These are phyloP conservation scores for Drosophila yakuba DNA, from an alignment of 1,140 invertebrate genomes.

Conservation along the genomic window DNA sequence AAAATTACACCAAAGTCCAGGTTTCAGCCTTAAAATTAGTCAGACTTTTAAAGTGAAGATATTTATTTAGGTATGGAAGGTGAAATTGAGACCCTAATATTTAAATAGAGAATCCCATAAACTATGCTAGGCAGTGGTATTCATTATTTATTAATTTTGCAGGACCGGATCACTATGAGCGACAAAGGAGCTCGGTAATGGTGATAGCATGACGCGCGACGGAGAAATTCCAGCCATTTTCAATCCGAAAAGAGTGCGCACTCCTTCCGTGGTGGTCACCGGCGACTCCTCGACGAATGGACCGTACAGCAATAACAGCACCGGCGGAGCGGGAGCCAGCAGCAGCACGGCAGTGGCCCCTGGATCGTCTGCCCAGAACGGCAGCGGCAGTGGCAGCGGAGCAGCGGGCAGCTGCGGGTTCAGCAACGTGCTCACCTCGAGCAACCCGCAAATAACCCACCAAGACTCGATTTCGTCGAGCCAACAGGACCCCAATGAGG, in stretches of 20 bases:
- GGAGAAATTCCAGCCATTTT: constrained; percentile 91
- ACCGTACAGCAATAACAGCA: constrained; percentile 77
- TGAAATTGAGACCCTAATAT: background rate
- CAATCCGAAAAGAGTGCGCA: constrained; percentile 89
- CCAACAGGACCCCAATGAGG: constrained; percentile 85
- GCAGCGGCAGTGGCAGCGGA: constrained; percentile 16
- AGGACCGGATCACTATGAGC: constrained; percentile 61
- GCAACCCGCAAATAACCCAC: constrained; percentile 85
- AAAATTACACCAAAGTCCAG: background rate
- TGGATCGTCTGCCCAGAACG: constrained; percentile 12
- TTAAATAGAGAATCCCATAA: background rate
- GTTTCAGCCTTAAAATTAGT: too few species aligned
- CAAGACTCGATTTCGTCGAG: constrained; percentile 87
- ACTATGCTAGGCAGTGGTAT: background rate
- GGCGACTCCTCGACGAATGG: constrained; percentile 87
- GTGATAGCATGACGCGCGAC: constrained; percentile 85
- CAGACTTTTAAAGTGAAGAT: too few species aligned
- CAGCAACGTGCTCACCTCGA: constrained; percentile 83
- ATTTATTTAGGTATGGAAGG: background rate
- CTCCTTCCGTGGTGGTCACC: constrained; percentile 90
- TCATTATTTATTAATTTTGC: background rate
- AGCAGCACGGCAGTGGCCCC: constrained; percentile 28
- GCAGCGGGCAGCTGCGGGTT: constrained; percentile 68
- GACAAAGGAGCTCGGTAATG: constrained; percentile 32
- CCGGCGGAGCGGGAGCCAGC: constrained; percentile 35